Conservation (phyloP, 2,888 invertebrate genomes). For the Drosophila dives region DNA sequence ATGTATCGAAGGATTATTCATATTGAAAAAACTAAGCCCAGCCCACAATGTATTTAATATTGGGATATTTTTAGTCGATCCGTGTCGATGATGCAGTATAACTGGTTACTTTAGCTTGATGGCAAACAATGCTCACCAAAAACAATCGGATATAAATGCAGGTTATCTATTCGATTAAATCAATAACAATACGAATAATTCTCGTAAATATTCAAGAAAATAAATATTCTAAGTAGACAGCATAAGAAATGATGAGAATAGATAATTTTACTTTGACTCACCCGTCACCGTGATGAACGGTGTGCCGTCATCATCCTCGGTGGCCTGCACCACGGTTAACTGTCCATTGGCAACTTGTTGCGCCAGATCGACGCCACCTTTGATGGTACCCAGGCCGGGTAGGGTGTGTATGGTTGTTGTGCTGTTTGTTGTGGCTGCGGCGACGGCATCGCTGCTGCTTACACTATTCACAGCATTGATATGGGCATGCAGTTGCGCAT, state of each 20-base stretch:
- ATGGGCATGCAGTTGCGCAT: constrained; percentile 67
- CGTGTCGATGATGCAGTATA: not conserved
- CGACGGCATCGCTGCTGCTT: constrained; percentile 51
- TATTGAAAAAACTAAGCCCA: not conserved
- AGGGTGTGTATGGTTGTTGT: constrained; percentile 67
- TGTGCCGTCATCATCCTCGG: constrained; percentile 75
- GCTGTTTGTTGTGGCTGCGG: constrained; percentile 41
- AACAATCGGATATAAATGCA: not conserved
- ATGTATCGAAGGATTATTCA: not conserved
- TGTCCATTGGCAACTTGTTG: constrained; percentile 83
- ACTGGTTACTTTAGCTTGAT: not conserved
- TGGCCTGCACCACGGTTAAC: constrained; percentile 82
- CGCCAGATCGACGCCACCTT: constrained; percentile 74
- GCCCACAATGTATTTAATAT: not conserved
- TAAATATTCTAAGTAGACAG: not conserved
- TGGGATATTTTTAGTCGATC: not conserved
- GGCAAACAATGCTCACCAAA: not conserved
- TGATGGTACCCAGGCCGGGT: constrained; percentile 79
- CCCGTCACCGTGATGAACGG: constrained; percentile 84
- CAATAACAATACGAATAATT: not conserved
- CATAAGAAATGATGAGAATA: not conserved
- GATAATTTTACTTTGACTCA: constrained; percentile 49
- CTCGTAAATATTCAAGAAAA: not conserved
- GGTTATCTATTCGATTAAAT: not conserved
- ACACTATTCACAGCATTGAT: constrained; percentile 58